These are phyloP conservation scores for Colletes collaris DNA, from an alignment of 2,888 invertebrate genomes.

Conservation along the genomic window DNA sequence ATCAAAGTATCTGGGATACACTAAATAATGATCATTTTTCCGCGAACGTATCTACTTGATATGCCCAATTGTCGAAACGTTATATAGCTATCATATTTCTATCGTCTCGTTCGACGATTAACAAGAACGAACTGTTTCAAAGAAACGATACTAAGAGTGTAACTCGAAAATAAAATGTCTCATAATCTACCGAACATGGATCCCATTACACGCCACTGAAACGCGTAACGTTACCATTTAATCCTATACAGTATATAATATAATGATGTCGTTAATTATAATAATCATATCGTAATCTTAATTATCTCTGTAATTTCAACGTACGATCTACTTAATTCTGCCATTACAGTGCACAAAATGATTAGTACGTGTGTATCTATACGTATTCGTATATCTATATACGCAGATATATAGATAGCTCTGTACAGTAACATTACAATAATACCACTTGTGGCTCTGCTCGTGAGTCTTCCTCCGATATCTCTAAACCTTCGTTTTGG, in stretches of 20 bases:
- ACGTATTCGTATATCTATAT: conserved; percentile 21
- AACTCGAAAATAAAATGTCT: conserved; percentile 47
- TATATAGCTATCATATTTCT: conserved; percentile 42
- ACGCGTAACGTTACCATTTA: conserved; percentile 42
- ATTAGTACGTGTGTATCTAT: conserved; percentile 41
- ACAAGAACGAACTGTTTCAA: conserved; percentile 18
- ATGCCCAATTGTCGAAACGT: conserved; percentile 52
- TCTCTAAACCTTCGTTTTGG: conserved; percentile 5
- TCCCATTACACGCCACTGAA: conserved; percentile 63
- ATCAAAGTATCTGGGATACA: conserved; percentile 12
- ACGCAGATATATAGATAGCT: conserved; percentile 35
- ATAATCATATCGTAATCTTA: conserved; percentile 38
- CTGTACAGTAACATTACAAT: conserved; percentile 64
- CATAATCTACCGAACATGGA: conserved; percentile 69
- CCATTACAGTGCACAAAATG: conserved; percentile 49
- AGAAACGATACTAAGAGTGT: conserved; percentile 30
- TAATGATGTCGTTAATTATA: conserved; percentile 43
- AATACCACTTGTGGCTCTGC: conserved; percentile 53
- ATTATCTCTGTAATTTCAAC: conserved; percentile 40
- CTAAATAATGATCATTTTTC: conserved; percentile 27
- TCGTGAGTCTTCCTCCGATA: conserved; percentile 12
- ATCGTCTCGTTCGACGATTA: conserved; percentile 28
- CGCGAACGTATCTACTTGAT: conserved; percentile 47
- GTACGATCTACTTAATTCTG: conserved; percentile 48
- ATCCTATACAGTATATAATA: conserved; percentile 40